Evolutionary conservation across 1,140 invertebrate genomes (phyloP), one percentile per base, ranked within the genome.

Genomic region (Bombus cullumanus): DNA sequence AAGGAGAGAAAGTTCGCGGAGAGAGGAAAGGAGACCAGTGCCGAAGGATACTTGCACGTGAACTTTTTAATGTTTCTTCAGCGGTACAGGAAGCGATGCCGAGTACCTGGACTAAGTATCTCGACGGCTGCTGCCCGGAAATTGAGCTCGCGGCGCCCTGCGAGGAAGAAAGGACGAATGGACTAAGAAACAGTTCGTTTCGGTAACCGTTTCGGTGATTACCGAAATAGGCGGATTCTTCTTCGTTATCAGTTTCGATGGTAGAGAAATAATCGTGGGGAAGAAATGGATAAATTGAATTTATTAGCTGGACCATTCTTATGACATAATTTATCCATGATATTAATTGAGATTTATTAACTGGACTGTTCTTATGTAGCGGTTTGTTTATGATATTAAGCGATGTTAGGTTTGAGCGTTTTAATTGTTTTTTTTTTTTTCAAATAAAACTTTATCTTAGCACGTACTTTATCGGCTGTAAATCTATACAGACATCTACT

Each of bases 11-110:
- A 39, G 31, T 73, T 53, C 28, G 78, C 0, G 13, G 25, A 2
- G 37, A 31, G 25, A 3, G n/a, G n/a, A 31, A n/a, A 13, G 12
- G 3, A 15, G 62, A 53, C 18, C 18, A 8, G 62, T 28, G 34
- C 18, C 12, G 66, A 41, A 3, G 34, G 34, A 69, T 83, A 10
- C 73, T 41, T 28, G 81, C 81, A 57, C 64, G 81, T 68, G 62
- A 83, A 83, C 81, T 77, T 83, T 83, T 83, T 83, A 83, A 83
- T 83, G 81, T 77, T 83, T 77, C 74, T 9, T 41, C 74, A n/a
- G 10, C 47, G 43, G 41, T 13, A 15, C 34, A 53, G 74, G 59
- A 68, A 77, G 25, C 71, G 37, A 74, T 39, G 15, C 13, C 39
- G 43, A 77, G 41, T 64, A 25, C 47, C 34, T 28, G 72, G 53